A percentile compares a stretch with the other conserved stretches of the same genome.
Conservation (phyloP, 2,888 invertebrate species). For the Nesidiocoris tenuis region DNA sequence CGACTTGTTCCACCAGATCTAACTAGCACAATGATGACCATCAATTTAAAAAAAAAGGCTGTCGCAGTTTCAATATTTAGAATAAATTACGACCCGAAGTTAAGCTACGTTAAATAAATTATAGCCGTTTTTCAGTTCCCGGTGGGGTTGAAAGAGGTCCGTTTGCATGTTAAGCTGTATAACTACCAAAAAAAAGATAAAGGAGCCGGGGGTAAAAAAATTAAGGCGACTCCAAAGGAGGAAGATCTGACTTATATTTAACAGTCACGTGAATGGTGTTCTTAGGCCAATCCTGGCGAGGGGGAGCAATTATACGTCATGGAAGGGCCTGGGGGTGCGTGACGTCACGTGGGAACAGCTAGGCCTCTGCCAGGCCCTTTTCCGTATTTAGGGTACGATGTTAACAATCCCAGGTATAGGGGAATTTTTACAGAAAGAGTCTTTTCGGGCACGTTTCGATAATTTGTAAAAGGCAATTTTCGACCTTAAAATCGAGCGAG, state of each 20-base stretch:
- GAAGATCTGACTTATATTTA: constrained; percentile 11
- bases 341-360: constrained; percentile 25
- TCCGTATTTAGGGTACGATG: not conserved
- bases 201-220: not conserved
- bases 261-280: constrained; percentile 20
- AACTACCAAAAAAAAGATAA: not conserved
- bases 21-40: too few relatives aligned
- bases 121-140: constrained; percentile 1
- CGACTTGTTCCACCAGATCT: too few relatives aligned
- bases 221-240: not conserved
- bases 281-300: not conserved
- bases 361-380: not conserved
- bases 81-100: not conserved
- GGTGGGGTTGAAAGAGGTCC: not conserved
- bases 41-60: too few relatives aligned
- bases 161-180: constrained; percentile 18
- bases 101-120: not conserved
- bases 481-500: too few relatives aligned
- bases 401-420: constrained; percentile 1
- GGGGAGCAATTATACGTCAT: not conserved
- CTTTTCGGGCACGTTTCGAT: not conserved
- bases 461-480: too few relatives aligned
- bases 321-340: not conserved
- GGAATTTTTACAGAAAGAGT: constrained; percentile 2
- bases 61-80: not conserved